Evolutionary conservation across 2,888 invertebrate genomes (phyloP), one percentile per base, ranked within the genome.

Genomic region (Aspidiotus rigidus): DNA sequence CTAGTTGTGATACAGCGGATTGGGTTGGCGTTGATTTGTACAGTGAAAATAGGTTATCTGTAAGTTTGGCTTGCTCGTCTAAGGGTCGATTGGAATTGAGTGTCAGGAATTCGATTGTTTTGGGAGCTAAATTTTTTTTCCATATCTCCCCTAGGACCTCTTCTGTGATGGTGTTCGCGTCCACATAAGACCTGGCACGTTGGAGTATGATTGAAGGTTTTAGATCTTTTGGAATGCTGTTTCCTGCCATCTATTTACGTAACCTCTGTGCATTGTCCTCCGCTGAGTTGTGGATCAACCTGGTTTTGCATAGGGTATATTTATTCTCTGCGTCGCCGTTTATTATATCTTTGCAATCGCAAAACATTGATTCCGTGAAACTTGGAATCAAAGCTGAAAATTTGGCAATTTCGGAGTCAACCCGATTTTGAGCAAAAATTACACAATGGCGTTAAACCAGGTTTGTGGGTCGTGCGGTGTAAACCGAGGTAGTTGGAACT

Each of bases 251-350:
- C 6, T 3, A n/a, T 49, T 49, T 49, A 49, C 49, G 6, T 3
- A 49, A 6, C n/a, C 49, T 11, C 49, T 49, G 49, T 49, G 49
- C 49, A 6, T 49, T 49, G n/a, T 49, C 49, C 49, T 49, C 49
- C 49, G 49, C 49, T 49, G 49, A 49, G n/a, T 49, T 49, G n/a
- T 49, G 49, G 49, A 49, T 49, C 49, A 49, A 49, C 10, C 49
- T 11, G 10, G 10, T 11, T 6, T 49, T 6, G 6, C 49, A 49
- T 6, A 11, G 49, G n/a, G 49, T 49, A 49, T 49, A 49, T n/a
- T 49, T 49, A 6, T 49, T 49, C 10, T 11, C 11, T 11, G 10
- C 49, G 49, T 49, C n/a, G 49, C n/a, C 6, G 6, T 49, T 49
- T 49, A 49, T 49, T 28, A 28, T 49, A n/a, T 49, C 49, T 49